A percentile compares a stretch with the other conserved stretches of the same genome.
phyloP scores from a whole-genome alignment of 2,888 invertebrate species.

The Drosophila infuscata region DNA sequence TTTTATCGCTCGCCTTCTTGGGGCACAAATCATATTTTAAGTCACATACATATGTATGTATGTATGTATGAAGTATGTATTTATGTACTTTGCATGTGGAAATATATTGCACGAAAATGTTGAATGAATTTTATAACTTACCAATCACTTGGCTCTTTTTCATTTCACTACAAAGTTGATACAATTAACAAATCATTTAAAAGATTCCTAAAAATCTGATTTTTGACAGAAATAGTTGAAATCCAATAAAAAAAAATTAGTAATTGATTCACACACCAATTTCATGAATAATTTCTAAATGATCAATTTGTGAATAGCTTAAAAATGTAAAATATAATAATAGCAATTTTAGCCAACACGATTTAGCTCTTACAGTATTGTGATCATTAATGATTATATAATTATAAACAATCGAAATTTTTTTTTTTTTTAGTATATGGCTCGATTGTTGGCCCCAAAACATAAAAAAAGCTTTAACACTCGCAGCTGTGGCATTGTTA shows the following conservation, averaged over 20 bases:
- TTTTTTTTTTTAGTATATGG: slow-evolving; percentile 11
- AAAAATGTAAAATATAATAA: neutral
- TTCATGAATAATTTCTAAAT: neutral
- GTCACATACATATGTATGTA: slow-evolving; percentile 1
- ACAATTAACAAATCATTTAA: neutral
- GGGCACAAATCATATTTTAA: slow-evolving; percentile 14
- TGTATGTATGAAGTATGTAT: neutral
- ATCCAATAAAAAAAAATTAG: neutral
- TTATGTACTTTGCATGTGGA: slow-evolving; percentile 6
- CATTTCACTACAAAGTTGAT: neutral
- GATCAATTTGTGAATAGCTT: neutral
- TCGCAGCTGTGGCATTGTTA: slow-evolving; percentile 51
- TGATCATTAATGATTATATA: slow-evolving; percentile 22
- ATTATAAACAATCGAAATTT: slow-evolving; percentile 35
- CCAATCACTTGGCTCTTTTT: neutral
- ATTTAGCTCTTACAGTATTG: neutral
- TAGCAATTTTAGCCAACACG: neutral
- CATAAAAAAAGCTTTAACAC: slow-evolving; percentile 30
- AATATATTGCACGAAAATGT: slow-evolving; percentile 22
- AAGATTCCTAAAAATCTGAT: neutral
- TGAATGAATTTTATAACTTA: neutral
- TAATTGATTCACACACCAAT: neutral
- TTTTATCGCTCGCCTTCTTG: slow-evolving; percentile 41
- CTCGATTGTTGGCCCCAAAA: slow-evolving; percentile 14
- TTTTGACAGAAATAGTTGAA: neutral